These are phyloP conservation scores for Anarhynchus alexandrinus DNA, from an alignment of 2,113 vertebrate genomes.

Conservation along the genomic window DNA sequence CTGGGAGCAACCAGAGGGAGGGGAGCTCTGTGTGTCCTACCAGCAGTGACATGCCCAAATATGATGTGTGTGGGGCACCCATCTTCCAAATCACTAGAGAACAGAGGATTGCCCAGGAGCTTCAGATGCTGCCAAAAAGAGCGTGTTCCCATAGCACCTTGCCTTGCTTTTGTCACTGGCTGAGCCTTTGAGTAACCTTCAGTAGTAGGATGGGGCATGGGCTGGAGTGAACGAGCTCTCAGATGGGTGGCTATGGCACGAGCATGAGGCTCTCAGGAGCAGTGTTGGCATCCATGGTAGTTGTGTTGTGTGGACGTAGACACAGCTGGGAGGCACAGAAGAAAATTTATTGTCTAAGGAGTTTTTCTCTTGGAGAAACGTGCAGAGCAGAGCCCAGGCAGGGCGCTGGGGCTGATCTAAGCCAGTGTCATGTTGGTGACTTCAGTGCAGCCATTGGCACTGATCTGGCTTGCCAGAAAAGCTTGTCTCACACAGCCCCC, in stretches of 20 bases:
- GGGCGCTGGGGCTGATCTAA: neutral
- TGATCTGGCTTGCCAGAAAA: neutral
- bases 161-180: neutral
- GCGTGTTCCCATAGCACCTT: neutral
- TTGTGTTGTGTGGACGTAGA: neutral
- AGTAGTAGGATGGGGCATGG: neutral
- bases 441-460: neutral
- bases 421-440: neutral
- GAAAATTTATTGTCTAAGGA: neutral
- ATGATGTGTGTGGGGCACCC: neutral
- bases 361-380: neutral
- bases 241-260: neutral
- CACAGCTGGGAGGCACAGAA: neutral
- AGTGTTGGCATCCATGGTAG: rapidly evolving
- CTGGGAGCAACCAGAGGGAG: neutral
- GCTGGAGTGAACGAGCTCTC: neutral
- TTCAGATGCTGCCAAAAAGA: neutral
- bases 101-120: neutral
- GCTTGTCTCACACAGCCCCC: neutral
- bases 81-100: neutral
- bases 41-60: neutral
- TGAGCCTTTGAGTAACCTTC: neutral
- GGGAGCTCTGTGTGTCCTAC: neutral
- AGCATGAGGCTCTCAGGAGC: neutral
- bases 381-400: neutral